Percentiles rank a stretch among this genome's conserved stretches.
These are phyloP conservation scores for Agrochola circellaris DNA, from an alignment of 2,888 invertebrate genomes.

Conservation along the genomic window DNA sequence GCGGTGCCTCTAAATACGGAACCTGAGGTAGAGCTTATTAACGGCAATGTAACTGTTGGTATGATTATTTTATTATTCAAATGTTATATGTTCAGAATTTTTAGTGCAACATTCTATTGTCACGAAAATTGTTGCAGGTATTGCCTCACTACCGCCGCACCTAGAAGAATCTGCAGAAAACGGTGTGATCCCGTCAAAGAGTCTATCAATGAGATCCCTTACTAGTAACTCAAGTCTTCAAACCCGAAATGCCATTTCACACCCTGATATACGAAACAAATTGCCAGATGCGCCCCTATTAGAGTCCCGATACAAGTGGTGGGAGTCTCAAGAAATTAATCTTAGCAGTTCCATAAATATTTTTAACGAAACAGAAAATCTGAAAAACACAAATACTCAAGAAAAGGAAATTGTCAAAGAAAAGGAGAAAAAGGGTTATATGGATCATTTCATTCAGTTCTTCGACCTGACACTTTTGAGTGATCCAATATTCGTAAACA, in stretches of 20 bases:
- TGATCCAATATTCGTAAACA: slow-evolving; percentile 93
- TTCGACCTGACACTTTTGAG: slow-evolving; percentile 92
- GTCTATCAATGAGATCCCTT: slow-evolving; percentile 84
- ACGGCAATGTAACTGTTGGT: slow-evolving; percentile 80
- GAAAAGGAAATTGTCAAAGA: slow-evolving; percentile 65
- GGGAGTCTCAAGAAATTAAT: slow-evolving; percentile 91
- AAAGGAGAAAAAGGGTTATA: slow-evolving; percentile 69
- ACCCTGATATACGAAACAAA: slow-evolving; percentile 83
- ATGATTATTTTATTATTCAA: slow-evolving; percentile 24
- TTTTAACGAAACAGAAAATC: slow-evolving; percentile 83
- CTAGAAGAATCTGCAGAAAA: slow-evolving; percentile 74
- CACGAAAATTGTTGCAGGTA: slow-evolving; percentile 70
- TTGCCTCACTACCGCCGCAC: slow-evolving; percentile 71
- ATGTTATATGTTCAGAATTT: not conserved
- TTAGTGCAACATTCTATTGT: not conserved
- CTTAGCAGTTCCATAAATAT: slow-evolving; percentile 91
- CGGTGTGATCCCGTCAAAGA: slow-evolving; percentile 77
- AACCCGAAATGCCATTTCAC: slow-evolving; percentile 84
- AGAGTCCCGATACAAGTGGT: slow-evolving; percentile 88
- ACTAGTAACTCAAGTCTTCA: slow-evolving; percentile 76
- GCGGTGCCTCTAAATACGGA: slow-evolving; percentile 81
- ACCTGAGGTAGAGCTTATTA: slow-evolving; percentile 75
- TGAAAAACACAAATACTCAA: slow-evolving; percentile 70
- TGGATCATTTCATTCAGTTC: slow-evolving; percentile 85
- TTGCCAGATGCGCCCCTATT: slow-evolving; percentile 73